A percentile compares a stretch with the other conserved stretches of the same genome.
Conservation (phyloP, 2,888 invertebrate genomes). For the Drosophila helvetica region DNA sequence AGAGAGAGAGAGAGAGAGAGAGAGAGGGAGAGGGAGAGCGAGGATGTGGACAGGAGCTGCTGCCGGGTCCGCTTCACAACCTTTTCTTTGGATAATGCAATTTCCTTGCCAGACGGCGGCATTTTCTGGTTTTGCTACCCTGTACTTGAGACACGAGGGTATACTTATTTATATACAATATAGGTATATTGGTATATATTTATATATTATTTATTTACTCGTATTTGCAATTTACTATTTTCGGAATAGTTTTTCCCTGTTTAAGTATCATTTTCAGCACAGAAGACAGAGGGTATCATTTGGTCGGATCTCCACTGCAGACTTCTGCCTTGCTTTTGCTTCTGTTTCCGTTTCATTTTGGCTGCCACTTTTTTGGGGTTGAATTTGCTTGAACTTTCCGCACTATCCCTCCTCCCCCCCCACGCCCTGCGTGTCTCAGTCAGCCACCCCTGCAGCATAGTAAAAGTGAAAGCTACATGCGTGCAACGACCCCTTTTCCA, state of each 20-base stretch:
- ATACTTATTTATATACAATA: no score
- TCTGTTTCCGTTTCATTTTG: conserved; percentile 10
- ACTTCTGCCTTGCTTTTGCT: background rate
- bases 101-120: conserved; percentile 73
- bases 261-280: no score
- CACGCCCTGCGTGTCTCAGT: conserved; percentile 1
- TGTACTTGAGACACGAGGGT: background rate
- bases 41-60: conserved; percentile 15
- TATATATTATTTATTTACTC: no score
- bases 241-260: no score
- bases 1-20: background rate
- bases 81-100: conserved; percentile 69
- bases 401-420: conserved; percentile 11
- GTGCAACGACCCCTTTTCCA: conserved; percentile 73
- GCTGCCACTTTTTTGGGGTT: conserved; percentile 17
- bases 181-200: no score
- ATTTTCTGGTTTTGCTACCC: conserved; percentile 7
- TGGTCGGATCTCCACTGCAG: background rate
- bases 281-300: background rate
- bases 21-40: conserved; percentile 7
- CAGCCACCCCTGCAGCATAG: conserved; percentile 42
- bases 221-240: no score
- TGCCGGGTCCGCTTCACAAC: conserved; percentile 40
- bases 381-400: conserved; percentile 51
- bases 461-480: conserved; percentile 70